phyloP scores from a whole-genome alignment of 2,888 invertebrate genomes.

The Sipha maydis region DNA sequence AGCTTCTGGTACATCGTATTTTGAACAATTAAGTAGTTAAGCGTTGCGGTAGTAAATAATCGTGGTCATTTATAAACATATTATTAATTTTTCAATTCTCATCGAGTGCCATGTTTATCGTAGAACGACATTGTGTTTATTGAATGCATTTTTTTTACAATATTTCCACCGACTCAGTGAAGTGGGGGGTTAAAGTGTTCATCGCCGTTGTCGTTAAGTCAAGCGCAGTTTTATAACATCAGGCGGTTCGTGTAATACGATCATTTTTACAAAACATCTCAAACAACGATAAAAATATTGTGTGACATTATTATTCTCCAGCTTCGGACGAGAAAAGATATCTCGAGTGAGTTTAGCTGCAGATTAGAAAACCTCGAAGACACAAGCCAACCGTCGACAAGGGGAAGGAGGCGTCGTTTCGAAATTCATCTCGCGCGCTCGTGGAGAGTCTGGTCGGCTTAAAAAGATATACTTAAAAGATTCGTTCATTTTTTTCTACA shows the following conservation, averaged over 20 bases:
- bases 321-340: background rate
- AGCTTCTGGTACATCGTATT: too few relatives aligned
- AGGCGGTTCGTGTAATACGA: background rate
- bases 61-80: too few relatives aligned
- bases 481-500: conserved; percentile 1
- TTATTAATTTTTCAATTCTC: too few relatives aligned
- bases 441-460: conserved; percentile 21
- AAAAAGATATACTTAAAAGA: conserved; percentile 17
- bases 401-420: background rate
- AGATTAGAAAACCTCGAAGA: conserved; percentile 15
- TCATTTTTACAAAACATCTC: background rate
- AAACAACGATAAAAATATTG: background rate
- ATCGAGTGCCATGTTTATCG: too few relatives aligned
- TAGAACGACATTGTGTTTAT: too few relatives aligned
- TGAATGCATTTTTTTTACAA: too few relatives aligned
- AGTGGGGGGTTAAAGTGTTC: too few relatives aligned
- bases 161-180: too few relatives aligned
- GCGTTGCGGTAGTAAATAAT: too few relatives aligned
- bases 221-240: background rate
- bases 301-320: conserved; percentile 4
- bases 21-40: too few relatives aligned
- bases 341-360: background rate
- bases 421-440: conserved; percentile 20
- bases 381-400: background rate
- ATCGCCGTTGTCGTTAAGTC: too few relatives aligned